Percentiles rank a stretch among this genome's conserved stretches.
phyloP scores from a whole-genome alignment of 2,888 invertebrate genomes.

The Caradrina kadenii region DNA sequence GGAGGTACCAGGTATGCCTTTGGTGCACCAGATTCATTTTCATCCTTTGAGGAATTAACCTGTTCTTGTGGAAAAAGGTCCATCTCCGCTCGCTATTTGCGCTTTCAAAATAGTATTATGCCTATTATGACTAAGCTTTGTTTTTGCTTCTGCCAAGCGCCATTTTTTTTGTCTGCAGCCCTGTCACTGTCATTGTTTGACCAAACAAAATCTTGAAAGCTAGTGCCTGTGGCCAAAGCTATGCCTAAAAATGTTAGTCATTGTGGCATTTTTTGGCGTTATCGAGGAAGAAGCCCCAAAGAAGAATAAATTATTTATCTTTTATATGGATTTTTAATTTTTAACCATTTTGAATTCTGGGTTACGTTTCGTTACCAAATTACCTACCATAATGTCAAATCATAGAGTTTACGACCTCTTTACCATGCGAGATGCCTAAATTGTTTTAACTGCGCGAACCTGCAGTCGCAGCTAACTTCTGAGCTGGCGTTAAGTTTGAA shows the following conservation, averaged over 20 bases:
- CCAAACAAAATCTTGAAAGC: too few species aligned
- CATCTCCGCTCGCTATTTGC: conserved; percentile 78
- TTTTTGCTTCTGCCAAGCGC: conserved; percentile 76
- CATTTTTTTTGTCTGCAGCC: conserved; percentile 35
- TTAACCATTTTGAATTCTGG: background rate
- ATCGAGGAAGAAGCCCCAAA: too few species aligned
- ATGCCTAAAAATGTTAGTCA: too few species aligned
- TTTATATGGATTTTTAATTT: background rate
- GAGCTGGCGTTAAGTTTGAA: too few species aligned
- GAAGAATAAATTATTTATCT: too few species aligned
- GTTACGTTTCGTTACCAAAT: background rate
- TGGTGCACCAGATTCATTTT: too few species aligned
- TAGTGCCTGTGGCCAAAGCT: too few species aligned
- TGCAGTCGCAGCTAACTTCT: too few species aligned
- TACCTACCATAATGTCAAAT: background rate
- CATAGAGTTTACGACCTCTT: background rate
- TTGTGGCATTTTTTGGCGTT: too few species aligned
- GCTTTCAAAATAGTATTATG: conserved; percentile 74
- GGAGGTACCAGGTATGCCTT: background rate
- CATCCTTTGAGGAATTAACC: conserved; percentile 63
- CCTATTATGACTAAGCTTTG: conserved; percentile 78
- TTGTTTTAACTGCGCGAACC: too few species aligned
- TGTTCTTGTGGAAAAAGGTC: conserved; percentile 79
- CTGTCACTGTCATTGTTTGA: background rate
- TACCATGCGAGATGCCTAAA: too few species aligned